Conservation (phyloP, 2,113 vertebrate species). For the Strigops habroptila region DNA sequence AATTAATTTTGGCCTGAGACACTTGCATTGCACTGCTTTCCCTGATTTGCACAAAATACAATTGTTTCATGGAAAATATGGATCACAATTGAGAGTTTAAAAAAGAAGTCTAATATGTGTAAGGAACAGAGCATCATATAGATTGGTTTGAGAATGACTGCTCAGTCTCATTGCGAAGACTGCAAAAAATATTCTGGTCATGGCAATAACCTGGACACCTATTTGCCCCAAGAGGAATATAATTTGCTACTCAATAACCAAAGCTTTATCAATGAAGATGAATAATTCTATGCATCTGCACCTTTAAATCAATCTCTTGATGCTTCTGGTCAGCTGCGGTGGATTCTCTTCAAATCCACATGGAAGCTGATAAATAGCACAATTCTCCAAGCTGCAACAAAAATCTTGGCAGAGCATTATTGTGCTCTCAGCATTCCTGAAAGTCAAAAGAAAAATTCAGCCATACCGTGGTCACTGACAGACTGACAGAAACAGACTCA, state of each 20-base stretch:
- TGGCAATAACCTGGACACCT: not conserved
- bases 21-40: not conserved
- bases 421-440: conserved; percentile 8
- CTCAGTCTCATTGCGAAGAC: not conserved
- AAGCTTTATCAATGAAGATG: not conserved
- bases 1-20: not conserved
- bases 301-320: not conserved
- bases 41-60: not conserved
- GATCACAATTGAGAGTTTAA: not conserved
- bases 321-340: not conserved
- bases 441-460: conserved; percentile 23
- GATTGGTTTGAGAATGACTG: not conserved
- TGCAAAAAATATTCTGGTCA: not conserved
- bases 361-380: not conserved
- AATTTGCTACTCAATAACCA: not conserved
- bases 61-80: not conserved
- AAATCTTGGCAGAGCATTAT: not conserved
- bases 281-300: not conserved
- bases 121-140: not conserved
- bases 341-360: not conserved
- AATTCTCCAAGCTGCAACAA: not conserved
- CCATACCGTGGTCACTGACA: not conserved
- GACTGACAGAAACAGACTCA: not conserved
- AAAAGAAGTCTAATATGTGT: not conserved
- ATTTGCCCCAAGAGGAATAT: not conserved